Conservation (phyloP, 2,888 invertebrate genomes). For the Dysmachus trigonus region DNA sequence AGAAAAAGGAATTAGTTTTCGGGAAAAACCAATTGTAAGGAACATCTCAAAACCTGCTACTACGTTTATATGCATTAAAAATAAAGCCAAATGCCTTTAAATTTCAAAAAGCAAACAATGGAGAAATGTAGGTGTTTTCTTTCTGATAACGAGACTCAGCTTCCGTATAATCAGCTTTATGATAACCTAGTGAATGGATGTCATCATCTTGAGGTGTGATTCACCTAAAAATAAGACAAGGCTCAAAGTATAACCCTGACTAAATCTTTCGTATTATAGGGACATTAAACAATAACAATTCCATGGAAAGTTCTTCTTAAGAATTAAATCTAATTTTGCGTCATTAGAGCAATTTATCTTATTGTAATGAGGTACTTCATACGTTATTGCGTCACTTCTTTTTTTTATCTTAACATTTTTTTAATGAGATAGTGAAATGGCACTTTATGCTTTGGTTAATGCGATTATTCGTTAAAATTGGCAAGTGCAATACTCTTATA, state of each 20-base stretch:
- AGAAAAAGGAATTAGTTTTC: too few species aligned
- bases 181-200: neutral
- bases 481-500: too few species aligned
- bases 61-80: neutral
- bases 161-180: neutral
- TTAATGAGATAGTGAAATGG: neutral
- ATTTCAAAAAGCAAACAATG: neutral
- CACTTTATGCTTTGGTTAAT: neutral
- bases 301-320: neutral
- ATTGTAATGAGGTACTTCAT: neutral
- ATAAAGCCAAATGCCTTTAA: neutral
- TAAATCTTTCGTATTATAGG: neutral
- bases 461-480: neutral
- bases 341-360: neutral
- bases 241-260: neutral
- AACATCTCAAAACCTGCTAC: too few species aligned
- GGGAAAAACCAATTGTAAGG: too few species aligned
- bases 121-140: neutral
- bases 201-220: neutral
- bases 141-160: neutral
- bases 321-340: neutral
- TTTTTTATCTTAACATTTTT: neutral
- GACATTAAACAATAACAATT: neutral
- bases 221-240: neutral
- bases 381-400: neutral